Base-by-base conservation (phyloP, 2,888 invertebrate species). In the Nephrotoma guestfalica region DNA sequence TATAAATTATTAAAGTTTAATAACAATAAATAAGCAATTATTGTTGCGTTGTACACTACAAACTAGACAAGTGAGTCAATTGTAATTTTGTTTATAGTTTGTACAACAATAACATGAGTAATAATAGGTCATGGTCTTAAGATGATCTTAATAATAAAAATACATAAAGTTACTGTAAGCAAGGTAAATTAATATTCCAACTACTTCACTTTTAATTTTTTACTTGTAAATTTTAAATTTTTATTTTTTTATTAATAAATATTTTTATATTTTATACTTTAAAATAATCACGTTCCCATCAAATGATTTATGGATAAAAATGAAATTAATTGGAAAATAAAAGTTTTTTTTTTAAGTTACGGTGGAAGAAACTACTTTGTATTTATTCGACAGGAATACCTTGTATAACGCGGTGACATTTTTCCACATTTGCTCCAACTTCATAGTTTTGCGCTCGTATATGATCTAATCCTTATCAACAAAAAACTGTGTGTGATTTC, bases 271-370 rank as follows among this genome's bases (percentile, higher is more conserved):
- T 41, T 40, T 83, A 83, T 83, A 83, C 18, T 41, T 84, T 41
- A 84, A 84, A 84, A 42, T 84, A 84, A 84, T 84, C 84, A 84
- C 84, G 84, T 84, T 84, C 84, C 84, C 84, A 84, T 84, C 84
- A 84, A 84, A 84, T 84, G 84, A 84, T 84, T 84, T 84, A 84
- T 84, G 84, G 84, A 42, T 84, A 84, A 84, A 84, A 41, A 84
- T 84, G 41, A 84, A 41, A 84, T 41, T 84, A 84, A 41, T 6
- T 30, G 7, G 18, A 83, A 83, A 71, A 57, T 57, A 43, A 43
- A 43, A 43, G 43, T 1, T 30, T 43, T 43, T 43, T n/a, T 7
- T 43, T 18, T 4, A 71, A 71, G 71, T 30, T 18, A 30, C n/a
- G 18, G 30, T 71, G 18, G 57, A 57, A 57, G 57, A 57, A 71